Evolutionary conservation across 2,888 invertebrate species (phyloP), one percentile per base, ranked within the genome.

Genomic region (Pandemis cinnamomeana): DNA sequence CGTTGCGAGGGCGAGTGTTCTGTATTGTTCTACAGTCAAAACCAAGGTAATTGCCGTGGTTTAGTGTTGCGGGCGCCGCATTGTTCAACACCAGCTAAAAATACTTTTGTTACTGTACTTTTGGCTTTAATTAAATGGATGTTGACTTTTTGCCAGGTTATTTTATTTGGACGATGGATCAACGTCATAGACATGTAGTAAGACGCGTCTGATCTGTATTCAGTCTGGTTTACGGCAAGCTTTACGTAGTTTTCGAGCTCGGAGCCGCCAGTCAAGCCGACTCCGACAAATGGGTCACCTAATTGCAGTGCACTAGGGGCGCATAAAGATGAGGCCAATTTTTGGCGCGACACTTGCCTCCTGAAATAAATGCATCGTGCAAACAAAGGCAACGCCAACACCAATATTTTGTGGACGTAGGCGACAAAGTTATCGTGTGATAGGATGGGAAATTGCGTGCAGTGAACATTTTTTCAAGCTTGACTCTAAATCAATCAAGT

Each of bases 71-170:
- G 67, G 55, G 61, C 85, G 85, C 83, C 84, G 83, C 82, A 78
- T 80, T 81, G 81, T 82, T 82, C 82, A 78, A 76, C 74, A 80
- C 81, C 81, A 82, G 80, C 79, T 81, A 70, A 78, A 82, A 80
- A 78, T 81, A 80, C 82, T 84, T 82, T 80, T 74, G 69, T 66
- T 5, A 55, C 71, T 46, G 55, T 27, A 71, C 61, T 67, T 66
- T 71, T 71, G 61, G 70, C 74, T 74, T 67, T 73, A 69, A 70
- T 73, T 73, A 69, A 73, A 70, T 61, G 72, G 64, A 61, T 61
- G 73, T 48, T 58, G 60, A 70, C 51, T 73, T 73, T 51, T 58
- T 51, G 60, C 66, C 20, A 20, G 41, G 42, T 72, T 67, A 67
- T 61, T 53, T 44, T 46, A 51, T 67, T 67, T 62, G 1, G 44